Evolutionary conservation across 2,888 invertebrate species (phyloP).

Genomic region (Rugalucina vietnamica): DNA sequence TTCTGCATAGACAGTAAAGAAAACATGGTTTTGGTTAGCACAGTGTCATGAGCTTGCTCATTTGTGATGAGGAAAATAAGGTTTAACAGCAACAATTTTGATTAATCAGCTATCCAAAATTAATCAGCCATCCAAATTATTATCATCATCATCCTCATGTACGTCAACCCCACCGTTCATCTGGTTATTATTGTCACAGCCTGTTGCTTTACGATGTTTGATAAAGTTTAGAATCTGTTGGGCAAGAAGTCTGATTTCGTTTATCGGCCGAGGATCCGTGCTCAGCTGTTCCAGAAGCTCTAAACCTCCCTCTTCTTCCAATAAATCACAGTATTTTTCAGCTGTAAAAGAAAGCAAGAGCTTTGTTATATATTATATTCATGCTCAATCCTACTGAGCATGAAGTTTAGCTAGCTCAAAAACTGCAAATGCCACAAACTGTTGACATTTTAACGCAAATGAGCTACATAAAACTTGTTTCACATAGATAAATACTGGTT

Average conservation of each 20-base stretch:
- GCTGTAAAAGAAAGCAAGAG: conserved; percentile 86
- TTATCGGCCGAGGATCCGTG: conserved; percentile 67
- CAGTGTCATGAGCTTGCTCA: too few species aligned
- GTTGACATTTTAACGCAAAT: too few species aligned
- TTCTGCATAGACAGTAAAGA: too few species aligned
- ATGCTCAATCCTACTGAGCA: not conserved
- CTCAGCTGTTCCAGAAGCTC: conserved; percentile 87
- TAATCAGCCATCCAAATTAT: not conserved
- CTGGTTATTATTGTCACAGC: not conserved
- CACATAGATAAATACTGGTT: too few species aligned
- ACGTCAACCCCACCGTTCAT: not conserved
- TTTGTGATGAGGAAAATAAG: too few species aligned
- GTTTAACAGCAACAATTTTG: too few species aligned
- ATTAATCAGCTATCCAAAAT: too few species aligned
- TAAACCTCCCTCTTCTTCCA: conserved; percentile 94
- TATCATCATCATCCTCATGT: not conserved
- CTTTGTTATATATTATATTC: not conserved
- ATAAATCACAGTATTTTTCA: conserved; percentile 94
- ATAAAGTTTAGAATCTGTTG: conserved; percentile 48
- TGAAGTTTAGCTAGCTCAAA: too few species aligned
- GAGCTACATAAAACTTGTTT: too few species aligned
- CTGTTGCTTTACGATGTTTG: not conserved
- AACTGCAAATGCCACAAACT: too few species aligned
- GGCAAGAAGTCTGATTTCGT: conserved; percentile 69
- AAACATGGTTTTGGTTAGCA: too few species aligned